A percentile compares a stretch with the other conserved stretches of the same genome.
These are phyloP conservation scores for Xylota segnis DNA, from an alignment of 2,888 invertebrate species.

Conservation along the genomic window DNA sequence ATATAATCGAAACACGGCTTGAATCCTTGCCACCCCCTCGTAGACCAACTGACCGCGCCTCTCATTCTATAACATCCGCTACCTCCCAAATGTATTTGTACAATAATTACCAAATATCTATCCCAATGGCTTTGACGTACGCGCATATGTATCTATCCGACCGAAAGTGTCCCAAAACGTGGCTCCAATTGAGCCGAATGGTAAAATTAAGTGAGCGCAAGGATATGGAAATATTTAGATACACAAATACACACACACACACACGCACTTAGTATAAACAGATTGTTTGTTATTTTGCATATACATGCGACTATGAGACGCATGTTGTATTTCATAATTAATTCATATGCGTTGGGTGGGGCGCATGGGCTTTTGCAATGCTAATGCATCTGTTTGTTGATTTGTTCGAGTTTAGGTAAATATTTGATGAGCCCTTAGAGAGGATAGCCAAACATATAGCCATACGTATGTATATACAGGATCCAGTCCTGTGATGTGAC, in stretches of 20 bases:
- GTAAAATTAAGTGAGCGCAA: constrained; percentile 46
- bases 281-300: constrained; percentile 64
- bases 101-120: constrained; percentile 37
- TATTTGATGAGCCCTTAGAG: constrained; percentile 72
- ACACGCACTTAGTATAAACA: constrained; percentile 13
- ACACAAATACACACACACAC: constrained; percentile 2
- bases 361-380: constrained; percentile 49
- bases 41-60: too few relatives aligned
- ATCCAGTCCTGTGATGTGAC: constrained; percentile 9
- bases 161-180: constrained; percentile 25
- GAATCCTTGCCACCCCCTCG: background rate
- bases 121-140: constrained; percentile 38
- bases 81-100: constrained; percentile 8
- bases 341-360: constrained; percentile 41
- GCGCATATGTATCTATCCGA: constrained; percentile 35
- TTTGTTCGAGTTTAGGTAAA: constrained; percentile 68
- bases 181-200: constrained; percentile 1
- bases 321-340: constrained; percentile 71
- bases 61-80: background rate
- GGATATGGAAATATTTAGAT: constrained; percentile 42
- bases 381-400: constrained; percentile 60
- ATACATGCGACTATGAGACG: constrained; percentile 34
- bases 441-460: constrained; percentile 23
- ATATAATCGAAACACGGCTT: constrained; percentile 24
- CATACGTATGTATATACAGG: background rate